Evolutionary conservation across 1,140 invertebrate species (phyloP).

Genomic region (Drosophila punjabiensis): DNA sequence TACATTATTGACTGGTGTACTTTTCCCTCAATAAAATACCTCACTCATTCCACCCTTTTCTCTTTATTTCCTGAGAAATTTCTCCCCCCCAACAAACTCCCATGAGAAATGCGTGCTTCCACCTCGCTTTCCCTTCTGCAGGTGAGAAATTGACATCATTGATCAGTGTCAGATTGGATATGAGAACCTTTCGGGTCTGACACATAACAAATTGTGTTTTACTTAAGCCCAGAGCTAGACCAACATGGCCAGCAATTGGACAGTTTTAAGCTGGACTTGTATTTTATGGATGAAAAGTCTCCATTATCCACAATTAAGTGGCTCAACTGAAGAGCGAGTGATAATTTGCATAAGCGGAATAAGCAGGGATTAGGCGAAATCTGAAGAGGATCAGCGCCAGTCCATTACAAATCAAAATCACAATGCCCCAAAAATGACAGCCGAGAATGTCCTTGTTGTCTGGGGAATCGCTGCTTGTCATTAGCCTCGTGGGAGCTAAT

Average conservation of each 20-base stretch:
- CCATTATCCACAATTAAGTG: slow-evolving; percentile 44
- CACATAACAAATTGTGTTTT: slow-evolving; percentile 38
- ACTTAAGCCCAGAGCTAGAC: background rate
- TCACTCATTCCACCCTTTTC: background rate
- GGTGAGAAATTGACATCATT: slow-evolving; percentile 61
- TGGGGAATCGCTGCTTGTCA: slow-evolving; percentile 28
- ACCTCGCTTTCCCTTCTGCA: slow-evolving; percentile 7
- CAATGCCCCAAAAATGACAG: slow-evolving; percentile 28
- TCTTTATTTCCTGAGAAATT: background rate
- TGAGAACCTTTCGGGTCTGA: slow-evolving; percentile 34
- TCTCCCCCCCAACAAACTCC: background rate
- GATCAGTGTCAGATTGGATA: slow-evolving; percentile 62
- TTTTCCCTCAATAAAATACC: background rate
- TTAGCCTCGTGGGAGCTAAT: slow-evolving; percentile 38
- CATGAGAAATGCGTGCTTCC: slow-evolving; percentile 28
- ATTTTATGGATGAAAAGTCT: slow-evolving; percentile 9
- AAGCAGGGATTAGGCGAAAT: slow-evolving; percentile 27
- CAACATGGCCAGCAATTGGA: background rate
- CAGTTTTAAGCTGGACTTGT: slow-evolving; percentile 1
- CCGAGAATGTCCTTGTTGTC: slow-evolving; percentile 28
- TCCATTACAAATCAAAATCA: slow-evolving; percentile 51
- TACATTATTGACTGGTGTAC: no score
- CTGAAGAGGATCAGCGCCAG: slow-evolving; percentile 33
- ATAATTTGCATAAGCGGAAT: slow-evolving; percentile 35
- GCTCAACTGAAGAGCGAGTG: slow-evolving; percentile 17